Percentiles rank a stretch among this genome's conserved stretches.
Evolutionary conservation across 2,113 vertebrate genomes (phyloP).

Genomic region (Stegastes partitus): DNA sequence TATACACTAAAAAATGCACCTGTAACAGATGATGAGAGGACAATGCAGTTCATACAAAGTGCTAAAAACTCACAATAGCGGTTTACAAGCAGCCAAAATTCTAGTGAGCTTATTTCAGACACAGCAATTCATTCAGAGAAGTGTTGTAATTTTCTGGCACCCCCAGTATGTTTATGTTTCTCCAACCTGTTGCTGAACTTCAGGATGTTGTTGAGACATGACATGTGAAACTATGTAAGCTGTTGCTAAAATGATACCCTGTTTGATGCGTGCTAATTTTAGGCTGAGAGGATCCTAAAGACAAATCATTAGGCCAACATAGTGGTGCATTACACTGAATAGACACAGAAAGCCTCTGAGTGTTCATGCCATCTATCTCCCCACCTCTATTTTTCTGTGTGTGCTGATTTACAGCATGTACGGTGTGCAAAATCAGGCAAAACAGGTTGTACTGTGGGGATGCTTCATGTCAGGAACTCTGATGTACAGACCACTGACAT

Average conservation of each 20-base stretch:
- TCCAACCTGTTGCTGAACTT: neutral
- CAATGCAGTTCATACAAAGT: neutral
- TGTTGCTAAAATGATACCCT: neutral
- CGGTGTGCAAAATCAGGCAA: neutral
- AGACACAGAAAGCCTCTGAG: neutral
- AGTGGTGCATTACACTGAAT: neutral
- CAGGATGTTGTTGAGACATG: neutral
- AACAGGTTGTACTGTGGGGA: slow-evolving; percentile 1
- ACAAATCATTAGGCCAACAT: neutral
- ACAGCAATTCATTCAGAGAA: neutral
- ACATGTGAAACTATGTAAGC: neutral
- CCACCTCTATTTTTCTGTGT: neutral
- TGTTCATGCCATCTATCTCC: neutral
- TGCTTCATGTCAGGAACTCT: slow-evolving; percentile 13
- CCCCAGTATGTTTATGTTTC: neutral
- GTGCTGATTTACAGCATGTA: slow-evolving; percentile 14
- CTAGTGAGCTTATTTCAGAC: slow-evolving; percentile 1
- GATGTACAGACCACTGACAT: slow-evolving; percentile 33
- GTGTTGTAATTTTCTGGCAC: neutral
- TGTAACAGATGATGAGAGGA: too few species aligned
- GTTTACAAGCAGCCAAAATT: neutral
- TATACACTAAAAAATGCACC: too few species aligned
- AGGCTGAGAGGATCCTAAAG: neutral
- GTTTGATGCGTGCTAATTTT: neutral
- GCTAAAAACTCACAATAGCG: neutral